Evolutionary conservation across 2,888 invertebrate species (phyloP), one percentile per base, ranked within the genome.

Genomic region (Limnephilus rhombicus): DNA sequence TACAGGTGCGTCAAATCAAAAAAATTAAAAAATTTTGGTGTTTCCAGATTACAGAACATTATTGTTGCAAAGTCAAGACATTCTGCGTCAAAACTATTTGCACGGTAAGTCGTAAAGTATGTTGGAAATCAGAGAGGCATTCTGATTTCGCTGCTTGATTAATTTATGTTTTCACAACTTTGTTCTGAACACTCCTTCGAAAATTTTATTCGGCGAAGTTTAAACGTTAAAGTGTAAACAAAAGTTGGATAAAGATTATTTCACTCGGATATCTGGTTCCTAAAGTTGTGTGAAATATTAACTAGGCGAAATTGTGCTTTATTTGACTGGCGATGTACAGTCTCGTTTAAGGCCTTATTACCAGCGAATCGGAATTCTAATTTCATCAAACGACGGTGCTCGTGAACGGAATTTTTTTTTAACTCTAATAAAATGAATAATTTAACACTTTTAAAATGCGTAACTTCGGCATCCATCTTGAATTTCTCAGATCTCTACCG

Each of bases 101-200:
- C 80, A 89, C 80, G 37, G 24, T 24, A 49, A 31, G 9, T 80
- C 86, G 45, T 41, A 29, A 45, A 86, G 45, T 86, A 45, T 45
- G 49, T 37, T 80, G 88, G 80, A 89, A 80, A 80, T 89, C 88
- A 34, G 88, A 45, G 31, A 89, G 80, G 80, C 80, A 89, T 89
- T 89, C 80, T 80, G 88, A 89, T 89, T 89, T 89, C 34, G 80
- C 80, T 24, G 68, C 80, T 41, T 89, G 88, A 89, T 89, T 89
- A 89, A 89, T 89, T 89, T 89, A 89, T 89, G 88, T 80, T 89
- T 80, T 24, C 41, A 41, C 15, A 89, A 89, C 88, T 89, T 80
- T 37, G 88, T 34, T 89, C n/a, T 41, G 80, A 89, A 89, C 37
- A 89, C 37, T 89, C 88, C 88, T 45, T 9, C 34, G 80, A 80